These are phyloP conservation scores for Drosophila pseudoobscura DNA, from an alignment of 1,140 invertebrate genomes.

Conservation along the genomic window DNA sequence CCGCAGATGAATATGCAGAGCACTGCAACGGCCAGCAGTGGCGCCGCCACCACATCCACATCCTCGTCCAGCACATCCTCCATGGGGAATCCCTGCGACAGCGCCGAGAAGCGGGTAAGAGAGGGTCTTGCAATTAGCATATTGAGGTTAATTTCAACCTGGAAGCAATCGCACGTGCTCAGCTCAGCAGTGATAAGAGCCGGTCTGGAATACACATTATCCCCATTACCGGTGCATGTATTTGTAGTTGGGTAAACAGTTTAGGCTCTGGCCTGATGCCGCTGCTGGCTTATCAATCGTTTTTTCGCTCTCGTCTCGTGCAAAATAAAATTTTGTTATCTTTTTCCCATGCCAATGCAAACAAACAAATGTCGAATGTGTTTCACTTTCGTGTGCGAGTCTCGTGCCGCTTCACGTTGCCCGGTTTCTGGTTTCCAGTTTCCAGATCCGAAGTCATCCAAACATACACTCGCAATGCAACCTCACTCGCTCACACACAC, in stretches of 20 bases:
- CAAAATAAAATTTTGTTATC: conserved; percentile 46
- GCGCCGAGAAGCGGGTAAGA: conserved; percentile 82
- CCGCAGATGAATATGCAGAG: conserved; percentile 57
- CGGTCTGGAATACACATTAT: not conserved
- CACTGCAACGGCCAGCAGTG: conserved; percentile 25
- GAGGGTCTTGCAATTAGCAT: not conserved
- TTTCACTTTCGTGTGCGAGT: conserved; percentile 74
- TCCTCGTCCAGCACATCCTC: conserved; percentile 71
- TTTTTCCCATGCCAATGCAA: conserved; percentile 52
- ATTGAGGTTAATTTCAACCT: conserved; percentile 9
- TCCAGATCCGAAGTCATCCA: conserved; percentile 25
- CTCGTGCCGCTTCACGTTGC: conserved; percentile 61
- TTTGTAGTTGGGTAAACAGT: conserved; percentile 6
- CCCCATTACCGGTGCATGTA: not conserved
- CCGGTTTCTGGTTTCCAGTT: conserved; percentile 55
- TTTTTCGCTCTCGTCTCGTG: conserved; percentile 30
- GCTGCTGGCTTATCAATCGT: conserved; percentile 9
- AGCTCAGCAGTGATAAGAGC: conserved; percentile 15
- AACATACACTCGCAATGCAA: not conserved
- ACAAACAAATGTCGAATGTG: conserved; percentile 53
- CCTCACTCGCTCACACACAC: conserved; percentile 9
- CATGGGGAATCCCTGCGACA: conserved; percentile 79
- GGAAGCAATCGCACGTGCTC: conserved; percentile 32
- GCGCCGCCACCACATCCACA: conserved; percentile 66
- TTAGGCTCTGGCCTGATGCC: conserved; percentile 4